These are phyloP conservation scores for Cladopsammia gracilis DNA, from an alignment of 64 coral and sea anemone genomes.

Conservation along the genomic window DNA sequence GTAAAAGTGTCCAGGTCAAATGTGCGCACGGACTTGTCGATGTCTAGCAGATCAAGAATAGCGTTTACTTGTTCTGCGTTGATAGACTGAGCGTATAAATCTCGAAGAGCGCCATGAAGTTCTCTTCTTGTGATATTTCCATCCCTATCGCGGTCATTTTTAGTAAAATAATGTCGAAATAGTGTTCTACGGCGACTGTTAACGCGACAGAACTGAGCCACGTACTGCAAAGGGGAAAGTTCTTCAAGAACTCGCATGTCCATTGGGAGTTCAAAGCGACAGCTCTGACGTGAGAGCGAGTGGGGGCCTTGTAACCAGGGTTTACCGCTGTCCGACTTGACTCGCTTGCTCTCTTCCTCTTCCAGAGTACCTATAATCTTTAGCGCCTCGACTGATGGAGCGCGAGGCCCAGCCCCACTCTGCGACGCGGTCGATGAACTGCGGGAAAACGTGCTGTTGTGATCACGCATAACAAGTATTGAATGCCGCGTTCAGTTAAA, in stretches of 20 bases:
- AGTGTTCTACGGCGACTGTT: slow-evolving; percentile 78
- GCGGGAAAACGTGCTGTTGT: slow-evolving; percentile 6
- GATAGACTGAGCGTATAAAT: slow-evolving; percentile 88
- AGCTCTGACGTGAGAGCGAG: slow-evolving; percentile 85
- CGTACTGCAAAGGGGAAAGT: slow-evolving; percentile 80
- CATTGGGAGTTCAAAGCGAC: slow-evolving; percentile 96
- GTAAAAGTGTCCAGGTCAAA: slow-evolving; percentile 76
- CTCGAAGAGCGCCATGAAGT: slow-evolving; percentile 72
- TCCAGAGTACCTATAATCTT: slow-evolving; percentile 56
- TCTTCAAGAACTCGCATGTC: slow-evolving; percentile 84
- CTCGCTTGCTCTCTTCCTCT: slow-evolving; percentile 64
- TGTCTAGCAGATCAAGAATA: slow-evolving; percentile 83
- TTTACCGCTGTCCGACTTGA: slow-evolving; percentile 16
- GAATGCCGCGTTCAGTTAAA: neutral
- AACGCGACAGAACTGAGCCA: slow-evolving; percentile 83
- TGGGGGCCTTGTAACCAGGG: slow-evolving; percentile 89
- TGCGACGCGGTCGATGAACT: slow-evolving; percentile 4
- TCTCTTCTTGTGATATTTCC: slow-evolving; percentile 81
- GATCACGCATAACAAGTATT: slow-evolving; percentile 13
- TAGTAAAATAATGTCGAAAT: slow-evolving; percentile 91
- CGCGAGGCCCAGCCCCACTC: neutral
- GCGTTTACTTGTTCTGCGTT: slow-evolving; percentile 61
- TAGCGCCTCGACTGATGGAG: slow-evolving; percentile 28
- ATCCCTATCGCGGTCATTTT: slow-evolving; percentile 88
- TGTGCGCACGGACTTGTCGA: slow-evolving; percentile 61